Percentiles rank a stretch among this genome's conserved stretches.
Conservation (phyloP, 2,113 vertebrate genomes). For the Callorhinus ursinus region DNA sequence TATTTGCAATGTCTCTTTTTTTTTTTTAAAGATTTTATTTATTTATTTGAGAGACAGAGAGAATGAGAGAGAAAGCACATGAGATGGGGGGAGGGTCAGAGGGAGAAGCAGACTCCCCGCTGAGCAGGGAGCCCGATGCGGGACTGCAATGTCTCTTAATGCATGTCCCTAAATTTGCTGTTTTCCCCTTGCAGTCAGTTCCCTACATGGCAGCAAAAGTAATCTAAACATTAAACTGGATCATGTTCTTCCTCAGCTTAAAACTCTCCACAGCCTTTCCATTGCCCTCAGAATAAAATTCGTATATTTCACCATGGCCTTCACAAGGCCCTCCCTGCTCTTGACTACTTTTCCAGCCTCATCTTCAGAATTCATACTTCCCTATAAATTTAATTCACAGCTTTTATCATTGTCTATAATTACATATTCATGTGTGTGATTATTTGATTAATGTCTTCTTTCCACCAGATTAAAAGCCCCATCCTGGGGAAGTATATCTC, state of each 20-base stretch:
- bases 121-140: too few species aligned
- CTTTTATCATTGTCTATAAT: not conserved
- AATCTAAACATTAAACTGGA: slow-evolving; percentile 23
- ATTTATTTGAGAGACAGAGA: too few species aligned
- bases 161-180: not conserved
- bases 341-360: not conserved
- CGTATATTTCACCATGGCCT: not conserved
- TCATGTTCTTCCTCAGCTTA: not conserved
- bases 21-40: too few species aligned
- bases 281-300: not conserved
- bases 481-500: not conserved
- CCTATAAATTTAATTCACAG: not conserved
- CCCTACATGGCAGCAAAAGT: not conserved
- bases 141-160: not conserved
- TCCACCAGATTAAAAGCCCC: not conserved
- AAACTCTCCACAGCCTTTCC: not conserved
- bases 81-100: too few species aligned
- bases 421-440: not conserved
- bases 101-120: too few species aligned
- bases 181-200: not conserved
- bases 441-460: not conserved
- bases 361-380: not conserved
- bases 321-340: not conserved
- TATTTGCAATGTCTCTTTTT: not conserved
- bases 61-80: too few species aligned